A percentile compares a stretch with the other conserved stretches of the same genome.
phyloP scores from a whole-genome alignment of 2,797 vertebrate genomes.

The Streptopelia turtur region DNA sequence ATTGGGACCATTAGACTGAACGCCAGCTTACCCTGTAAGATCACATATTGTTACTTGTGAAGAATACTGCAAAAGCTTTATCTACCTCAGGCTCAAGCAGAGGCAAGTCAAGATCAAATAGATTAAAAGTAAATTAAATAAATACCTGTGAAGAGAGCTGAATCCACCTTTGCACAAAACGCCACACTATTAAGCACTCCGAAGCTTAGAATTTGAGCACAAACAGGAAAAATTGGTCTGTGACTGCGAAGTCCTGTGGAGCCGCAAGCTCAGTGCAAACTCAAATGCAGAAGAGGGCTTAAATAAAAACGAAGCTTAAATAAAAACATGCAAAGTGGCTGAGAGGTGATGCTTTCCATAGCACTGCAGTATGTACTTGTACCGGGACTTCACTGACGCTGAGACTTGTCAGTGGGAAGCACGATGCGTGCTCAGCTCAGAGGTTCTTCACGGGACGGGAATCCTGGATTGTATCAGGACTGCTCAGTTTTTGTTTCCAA shows the following conservation, averaged over 20 bases:
- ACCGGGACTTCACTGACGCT: not conserved
- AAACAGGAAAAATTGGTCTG: not conserved
- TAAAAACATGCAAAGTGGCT: not conserved
- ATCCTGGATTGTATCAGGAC: not conserved
- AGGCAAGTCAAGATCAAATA: constrained; percentile 23
- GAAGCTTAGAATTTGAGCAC: not conserved
- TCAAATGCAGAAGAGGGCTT: not conserved
- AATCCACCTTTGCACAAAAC: not conserved
- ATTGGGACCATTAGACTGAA: not conserved
- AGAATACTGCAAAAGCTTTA: not conserved
- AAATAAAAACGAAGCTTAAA: not conserved
- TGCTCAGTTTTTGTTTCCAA: not conserved
- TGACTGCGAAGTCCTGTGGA: not conserved
- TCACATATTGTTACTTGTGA: not conserved
- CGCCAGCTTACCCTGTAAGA: not conserved
- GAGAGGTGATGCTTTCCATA: not conserved
- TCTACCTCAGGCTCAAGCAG: constrained; percentile 14
- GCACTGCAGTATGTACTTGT: not conserved
- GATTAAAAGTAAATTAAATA: constrained; percentile 4
- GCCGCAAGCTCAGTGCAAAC: not conserved
- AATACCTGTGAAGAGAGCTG: not conserved
- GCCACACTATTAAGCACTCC: not conserved
- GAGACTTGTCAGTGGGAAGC: not conserved
- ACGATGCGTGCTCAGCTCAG: not conserved
- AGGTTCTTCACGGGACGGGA: not conserved